Evolutionary conservation across 2,113 vertebrate species (phyloP), one percentile per base, ranked within the genome.

Genomic region (Cephalopholis sonnerati): DNA sequence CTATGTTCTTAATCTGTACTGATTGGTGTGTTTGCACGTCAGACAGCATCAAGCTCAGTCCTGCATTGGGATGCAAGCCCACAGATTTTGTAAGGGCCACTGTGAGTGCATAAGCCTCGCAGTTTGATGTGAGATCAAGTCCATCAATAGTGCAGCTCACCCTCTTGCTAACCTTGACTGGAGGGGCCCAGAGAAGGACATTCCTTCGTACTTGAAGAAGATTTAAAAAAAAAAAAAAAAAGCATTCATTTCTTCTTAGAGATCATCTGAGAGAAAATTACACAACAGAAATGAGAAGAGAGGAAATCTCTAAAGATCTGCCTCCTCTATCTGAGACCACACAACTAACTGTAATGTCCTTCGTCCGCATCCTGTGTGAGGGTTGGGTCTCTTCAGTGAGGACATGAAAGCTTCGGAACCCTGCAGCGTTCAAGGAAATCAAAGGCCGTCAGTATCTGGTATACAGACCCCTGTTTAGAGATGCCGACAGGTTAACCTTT

Each of bases 401-500:
- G 32, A 87, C 87, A 87, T 82, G 78, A 93, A 91, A 91, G 74
- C 79, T 39, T 54, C 15, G 58, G 89, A 66, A 63, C 78, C 93
- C 88, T 78, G 79, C 90, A 46, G 93, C 48, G 92, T 86, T 87
- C 72, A 85, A 81, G 79, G 54, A 90, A 93, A 92, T 87, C 84
- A 93, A 93, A 94, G 81, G 88, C 84, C 36, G 69, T 87, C 70
- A 79, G 57, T 59, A 84, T 86, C 82, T 83, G 75, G 65, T 78
- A 83, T 87, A 79, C 82, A 70, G 64, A 84, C 70, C 76, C 85
- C 83, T 80, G 89, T 94, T 93, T 92, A 90, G 86, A 92, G 89
- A 91, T 77, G 79, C 76, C 63, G 86, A 93, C 93, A 93, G 93
- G 88, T 87, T 95, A 94, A 94, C 93, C 93, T 94, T 95, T 95